Evolutionary conservation across 1,140 invertebrate species (phyloP), one percentile per base, ranked within the genome.

Genomic region (Danaus plexippus): DNA sequence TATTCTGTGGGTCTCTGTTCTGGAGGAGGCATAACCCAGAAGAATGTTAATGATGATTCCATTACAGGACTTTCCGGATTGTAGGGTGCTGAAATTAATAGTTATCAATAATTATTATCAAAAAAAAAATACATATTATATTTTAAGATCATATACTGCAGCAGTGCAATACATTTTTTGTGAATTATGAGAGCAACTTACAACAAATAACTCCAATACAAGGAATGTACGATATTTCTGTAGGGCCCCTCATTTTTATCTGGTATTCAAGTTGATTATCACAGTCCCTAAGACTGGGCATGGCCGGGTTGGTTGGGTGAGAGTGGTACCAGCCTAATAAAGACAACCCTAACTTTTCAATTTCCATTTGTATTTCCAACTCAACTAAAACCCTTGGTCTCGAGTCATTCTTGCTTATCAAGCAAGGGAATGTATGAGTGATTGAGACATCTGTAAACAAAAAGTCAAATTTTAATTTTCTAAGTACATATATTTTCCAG

Each of bases 271-370:
- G 88, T 80, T 98, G 97, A 61, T 94, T 92, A 73, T 97, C 95
- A 60, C 97, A 94, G 81, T 98, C 97, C 47, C 94, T 89, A 1
- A 98, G 85, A 11, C 95, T 96, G 9, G 96, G 96, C 61, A 96
- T 94, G 9, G 96, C 94, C 62, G 94, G 91, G 59, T 94, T 93
- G 45, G 92, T 91, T 1, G 96, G 96, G 88, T 98, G 97, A n/a
- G 95, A 97, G 77, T 98, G 97, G 88, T 98, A 98, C 96, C 97
- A 98, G 5, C 96, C 97, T 41, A 98, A 93, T 9, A 98, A 87
- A 22, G 91, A 92, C 22, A 97, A 88, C 54, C 94, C 92, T 60
- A 94, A 89, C 71, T 91, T 92, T 73, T 96, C 92, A 87, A 98
- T 95, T 47, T 91, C 89, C 73, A 92, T 91, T 49, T 92, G 92